Base-by-base conservation (phyloP, 2,888 invertebrate genomes). In the Hypomecis punctinalis region DNA sequence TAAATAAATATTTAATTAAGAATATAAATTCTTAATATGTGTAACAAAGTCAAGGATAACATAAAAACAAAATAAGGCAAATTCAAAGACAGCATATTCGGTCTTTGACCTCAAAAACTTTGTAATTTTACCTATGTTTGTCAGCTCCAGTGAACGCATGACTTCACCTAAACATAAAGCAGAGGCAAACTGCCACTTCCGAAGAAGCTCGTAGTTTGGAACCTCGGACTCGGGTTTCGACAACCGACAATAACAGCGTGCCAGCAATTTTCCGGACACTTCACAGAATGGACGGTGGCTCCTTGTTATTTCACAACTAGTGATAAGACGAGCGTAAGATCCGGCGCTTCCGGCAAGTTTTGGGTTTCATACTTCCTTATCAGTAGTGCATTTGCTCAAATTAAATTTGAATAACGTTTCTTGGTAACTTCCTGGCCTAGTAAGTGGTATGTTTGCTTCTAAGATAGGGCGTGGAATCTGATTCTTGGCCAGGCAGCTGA, bases 251-350 rank as follows among this genome's bases (percentile, higher is more conserved):
- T 61, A 63, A 57, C 70, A 68, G 56, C 42, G 48, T 55, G 64
- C 62, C 33, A 66, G 55, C 66, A 64, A 67, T 68, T 69, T 68
- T 58, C 66, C 67, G 66, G 68, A 71, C 66, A 66, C 69, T 69
- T 65, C 63, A 61, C 71, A 67, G 67, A 69, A 71, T 69, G 63
- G 63, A 61, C 66, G 59, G 51, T 55, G 23, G 58, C 59, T 63
- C 66, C 67, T 68, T 68, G 68, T 68, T 69, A 69, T 65, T 66
- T 67, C 67, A 65, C 60, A 49, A 53, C 63, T 60, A 42, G 42
- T 45, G 43, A 23, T 53, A 23, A 5, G 9, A 10, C 7, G n/a
- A n/a, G 23, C 8, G 5, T 33, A 0, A 11, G 37, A 9, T 37
- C 49, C 7, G 49, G 11, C 5, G 8, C 33, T 51, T 51, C 37